Conservation (phyloP, 2,113 vertebrate species). For the Empidonax alnorum region DNA sequence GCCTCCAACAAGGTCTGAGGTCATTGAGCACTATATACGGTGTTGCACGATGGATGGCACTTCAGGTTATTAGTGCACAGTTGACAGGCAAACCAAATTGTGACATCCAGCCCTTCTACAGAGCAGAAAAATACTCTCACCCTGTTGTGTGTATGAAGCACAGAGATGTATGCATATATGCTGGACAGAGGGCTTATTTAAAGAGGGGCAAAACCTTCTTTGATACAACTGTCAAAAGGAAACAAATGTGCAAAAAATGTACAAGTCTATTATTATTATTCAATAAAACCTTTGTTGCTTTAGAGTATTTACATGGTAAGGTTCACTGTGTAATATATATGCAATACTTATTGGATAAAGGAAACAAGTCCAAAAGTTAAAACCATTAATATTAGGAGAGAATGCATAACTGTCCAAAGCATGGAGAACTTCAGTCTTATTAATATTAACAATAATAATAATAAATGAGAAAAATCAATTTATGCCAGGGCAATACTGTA, state of each 20-base stretch:
- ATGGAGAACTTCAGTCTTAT: not conserved
- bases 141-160: not conserved
- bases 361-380: not conserved
- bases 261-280: not conserved
- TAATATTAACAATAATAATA: not conserved
- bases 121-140: not conserved
- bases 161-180: rapidly evolving
- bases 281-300: not conserved
- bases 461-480: not conserved
- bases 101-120: not conserved
- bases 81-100: not conserved
- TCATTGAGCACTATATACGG: not conserved
- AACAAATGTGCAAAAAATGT: not conserved
- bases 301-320: not conserved
- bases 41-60: not conserved
- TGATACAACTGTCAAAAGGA: not conserved
- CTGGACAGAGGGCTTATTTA: not conserved
- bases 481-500: not conserved
- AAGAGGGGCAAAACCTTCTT: not conserved
- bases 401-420: not conserved
- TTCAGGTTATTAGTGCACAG: not conserved
- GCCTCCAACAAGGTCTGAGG: not conserved
- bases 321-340: not conserved
- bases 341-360: not conserved
- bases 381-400: not conserved